These are phyloP conservation scores for Pyrocephalus nanus DNA, from an alignment of 2,797 vertebrate genomes.

Conservation along the genomic window DNA sequence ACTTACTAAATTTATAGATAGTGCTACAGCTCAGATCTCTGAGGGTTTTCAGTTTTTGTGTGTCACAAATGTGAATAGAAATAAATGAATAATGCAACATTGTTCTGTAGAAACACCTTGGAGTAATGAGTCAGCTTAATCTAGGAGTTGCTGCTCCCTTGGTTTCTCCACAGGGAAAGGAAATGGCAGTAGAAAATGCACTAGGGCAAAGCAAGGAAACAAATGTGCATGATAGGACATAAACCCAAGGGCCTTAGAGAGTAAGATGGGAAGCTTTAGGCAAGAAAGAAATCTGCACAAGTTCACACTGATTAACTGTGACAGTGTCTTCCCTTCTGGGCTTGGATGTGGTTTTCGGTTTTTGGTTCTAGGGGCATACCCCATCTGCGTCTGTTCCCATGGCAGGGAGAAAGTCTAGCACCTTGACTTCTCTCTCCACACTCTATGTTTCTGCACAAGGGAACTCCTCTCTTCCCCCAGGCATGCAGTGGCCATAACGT, in stretches of 20 bases:
- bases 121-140: slow-evolving; percentile 25
- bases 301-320: not conserved
- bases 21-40: not conserved
- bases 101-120: slow-evolving; percentile 3
- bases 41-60: not conserved
- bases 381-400: fast-evolving
- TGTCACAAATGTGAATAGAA: not conserved
- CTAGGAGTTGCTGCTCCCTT: not conserved
- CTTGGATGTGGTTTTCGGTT: not conserved
- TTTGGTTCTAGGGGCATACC: not conserved
- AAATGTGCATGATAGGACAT: not conserved
- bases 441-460: not conserved
- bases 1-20: not conserved
- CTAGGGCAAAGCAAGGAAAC: not conserved
- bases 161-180: not conserved
- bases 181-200: not conserved
- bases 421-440: not conserved
- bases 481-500: fast-evolving
- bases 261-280: not conserved
- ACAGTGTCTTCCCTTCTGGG: not conserved
- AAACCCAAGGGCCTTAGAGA: not conserved
- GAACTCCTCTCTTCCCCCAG: not conserved
- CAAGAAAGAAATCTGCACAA: not conserved
- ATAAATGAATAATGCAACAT: not conserved
- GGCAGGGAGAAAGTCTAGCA: not conserved